Evolutionary conservation across 2,113 vertebrate genomes (phyloP), one percentile per base, ranked within the genome.

Genomic region (Helogale parvula): DNA sequence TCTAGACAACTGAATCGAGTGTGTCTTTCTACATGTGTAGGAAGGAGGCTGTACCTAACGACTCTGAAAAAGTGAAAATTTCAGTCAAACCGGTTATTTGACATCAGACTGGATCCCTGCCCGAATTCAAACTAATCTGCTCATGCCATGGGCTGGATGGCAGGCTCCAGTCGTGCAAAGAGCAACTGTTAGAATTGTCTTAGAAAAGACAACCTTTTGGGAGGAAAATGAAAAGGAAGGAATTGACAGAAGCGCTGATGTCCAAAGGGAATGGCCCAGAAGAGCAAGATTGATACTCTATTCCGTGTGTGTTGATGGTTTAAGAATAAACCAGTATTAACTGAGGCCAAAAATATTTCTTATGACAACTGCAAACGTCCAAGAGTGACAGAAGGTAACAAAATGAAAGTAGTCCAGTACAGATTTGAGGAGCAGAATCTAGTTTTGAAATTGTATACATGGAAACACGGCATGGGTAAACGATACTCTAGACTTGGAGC

Each of bases 1-100:
- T 74, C 47, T 60, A 76, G 60, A 50, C 12, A 72, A 76, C 60
- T 29, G 45, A 21, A 21, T 25, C 2, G 13, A 81, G 25, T 17
- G 35, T 50, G 9, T 86, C 50, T 31, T 21, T 25, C 38, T 77
- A 27, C 57, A 71, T 15, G 50, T 66, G n/a, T 5, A 57, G n/a
- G 4, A 83, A 95, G 80, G 12, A 94, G 41, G 35, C 35, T 38
- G 63, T 54, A 29, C 52, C 74, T 68, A 71, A 74, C n/a, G 57
- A 77, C 66, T 50, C 68, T 52, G 31, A 54, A 89, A 86, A 80
- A 68, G 63, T 27, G 54, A 94, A 83, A 93, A 77, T 83, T 65
- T 77, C 71, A 41, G 63, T 35, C 81, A 91, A 71, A 65, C 57
- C 45, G 66, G 84, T 86, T 87, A 66, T 94, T 41, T 83, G 60